A percentile compares a stretch with the other conserved stretches of the same genome.
Conservation (phyloP, 2,797 vertebrate genomes). For the Luscinia megarhynchos region DNA sequence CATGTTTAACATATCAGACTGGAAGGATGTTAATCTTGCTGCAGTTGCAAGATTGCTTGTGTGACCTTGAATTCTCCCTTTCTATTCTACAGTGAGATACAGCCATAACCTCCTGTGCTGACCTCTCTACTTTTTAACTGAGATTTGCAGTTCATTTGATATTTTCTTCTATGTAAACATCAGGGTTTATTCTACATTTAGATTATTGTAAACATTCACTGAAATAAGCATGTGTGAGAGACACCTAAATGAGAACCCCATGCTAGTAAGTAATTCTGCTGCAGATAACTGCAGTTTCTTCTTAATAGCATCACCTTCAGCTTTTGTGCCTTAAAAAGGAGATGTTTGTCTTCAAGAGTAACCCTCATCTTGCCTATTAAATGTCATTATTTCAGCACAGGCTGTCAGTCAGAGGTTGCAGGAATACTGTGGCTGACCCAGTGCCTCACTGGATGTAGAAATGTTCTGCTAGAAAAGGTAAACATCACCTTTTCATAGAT, state of each 20-base stretch:
- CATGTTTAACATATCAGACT: background rate
- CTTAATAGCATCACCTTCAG: background rate
- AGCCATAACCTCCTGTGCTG: background rate
- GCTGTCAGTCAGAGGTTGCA: background rate
- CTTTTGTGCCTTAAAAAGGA: background rate
- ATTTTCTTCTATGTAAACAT: background rate
- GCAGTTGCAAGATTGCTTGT: background rate
- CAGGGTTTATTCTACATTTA: background rate
- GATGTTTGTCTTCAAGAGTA: background rate
- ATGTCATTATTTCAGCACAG: background rate
- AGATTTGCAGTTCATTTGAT: background rate
- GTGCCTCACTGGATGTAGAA: background rate
- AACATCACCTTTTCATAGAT: background rate
- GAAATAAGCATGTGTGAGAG: background rate
- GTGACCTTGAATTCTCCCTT: background rate
- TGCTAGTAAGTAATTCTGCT: background rate
- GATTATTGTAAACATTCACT: background rate
- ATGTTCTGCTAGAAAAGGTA: background rate
- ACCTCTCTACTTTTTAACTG: background rate
- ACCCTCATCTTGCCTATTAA: background rate
- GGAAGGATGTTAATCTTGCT: background rate
- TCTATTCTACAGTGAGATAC: background rate
- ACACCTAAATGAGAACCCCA: background rate
- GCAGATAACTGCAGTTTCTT: background rate
- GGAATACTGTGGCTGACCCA: background rate